Base-by-base conservation (phyloP, 2,888 invertebrate genomes). In the Geophilus truncorum region DNA sequence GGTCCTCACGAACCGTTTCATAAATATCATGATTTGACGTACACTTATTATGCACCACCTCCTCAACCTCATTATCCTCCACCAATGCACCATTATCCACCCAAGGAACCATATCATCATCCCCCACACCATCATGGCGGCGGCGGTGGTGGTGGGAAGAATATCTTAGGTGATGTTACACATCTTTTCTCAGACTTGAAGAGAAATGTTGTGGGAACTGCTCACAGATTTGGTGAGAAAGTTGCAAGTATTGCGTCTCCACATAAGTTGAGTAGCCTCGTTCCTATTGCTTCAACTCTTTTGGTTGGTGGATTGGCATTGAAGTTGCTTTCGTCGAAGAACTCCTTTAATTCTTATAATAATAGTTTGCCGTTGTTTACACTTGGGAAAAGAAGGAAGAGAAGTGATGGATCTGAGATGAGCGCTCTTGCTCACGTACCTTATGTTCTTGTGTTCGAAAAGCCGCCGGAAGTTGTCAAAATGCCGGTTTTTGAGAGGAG, bases 191-290 rank as follows among this genome's bases (percentile, higher is more conserved):
- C 77, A 6, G 32, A 32, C 32, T 77, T 62, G 2, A 62, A 62
- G 62, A 21, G 28, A 28, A 79, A 62, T 79, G 62, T 79, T 25
- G 79, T 62, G 6, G 79, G 79, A 18, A 57, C 80, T 9, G 80
- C 80, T 5, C 80, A 80, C 21, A 7, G 76, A 18, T 51, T 80
- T 12, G 80, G 80, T 1, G 76, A 80, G 34, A 80, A 80, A 36
- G 32, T 80, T 23, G 80, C 80, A 9, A 34, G 45, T 36, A 28
- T 75, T 34, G 51, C 80, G 0, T n/a, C 25, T 6, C 75, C 75
- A 0, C 34, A 75, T 15, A 40, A 80, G 10, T 25, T 62, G 10
- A 10, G 23, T 7, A 25, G 34, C 4, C n/a, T 80, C 7, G 1
- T 80, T 2, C 80, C 80, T 10, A 76, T 23, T 9, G 80, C 80